These are phyloP conservation scores for Dermatemys mawii DNA, from an alignment of 2,113 vertebrate species.

Conservation along the genomic window DNA sequence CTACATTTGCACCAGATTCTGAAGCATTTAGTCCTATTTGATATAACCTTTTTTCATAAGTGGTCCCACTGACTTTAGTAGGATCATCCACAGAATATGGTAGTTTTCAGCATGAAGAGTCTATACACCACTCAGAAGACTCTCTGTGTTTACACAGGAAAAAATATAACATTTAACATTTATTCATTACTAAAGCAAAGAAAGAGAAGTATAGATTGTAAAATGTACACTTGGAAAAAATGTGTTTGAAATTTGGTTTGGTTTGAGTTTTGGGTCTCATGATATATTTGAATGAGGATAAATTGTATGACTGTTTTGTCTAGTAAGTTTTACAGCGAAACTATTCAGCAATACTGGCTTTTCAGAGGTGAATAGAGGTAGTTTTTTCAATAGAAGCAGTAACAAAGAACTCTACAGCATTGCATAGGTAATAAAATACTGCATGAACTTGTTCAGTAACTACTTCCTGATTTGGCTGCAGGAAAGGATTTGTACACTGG, in stretches of 20 bases:
- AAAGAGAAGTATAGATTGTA: not conserved
- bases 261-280: not conserved
- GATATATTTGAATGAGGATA: not conserved
- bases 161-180: not conserved
- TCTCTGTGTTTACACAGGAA: not conserved
- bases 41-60: not conserved
- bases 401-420: not conserved
- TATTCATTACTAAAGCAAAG: not conserved
- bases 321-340: not conserved
- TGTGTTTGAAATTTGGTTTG: not conserved
- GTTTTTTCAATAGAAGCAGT: not conserved
- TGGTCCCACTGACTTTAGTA: not conserved
- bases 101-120: not conserved
- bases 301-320: not conserved
- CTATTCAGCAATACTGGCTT: not conserved
- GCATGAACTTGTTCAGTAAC: not conserved
- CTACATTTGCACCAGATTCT: not conserved
- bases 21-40: not conserved
- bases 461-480: not conserved
- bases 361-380: not conserved
- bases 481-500: not conserved
- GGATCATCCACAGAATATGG: not conserved
- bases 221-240: not conserved
- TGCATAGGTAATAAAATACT: not conserved
- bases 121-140: not conserved